Conservation (phyloP, 2,797 vertebrate genomes). For the Eulemur albifrons region DNA sequence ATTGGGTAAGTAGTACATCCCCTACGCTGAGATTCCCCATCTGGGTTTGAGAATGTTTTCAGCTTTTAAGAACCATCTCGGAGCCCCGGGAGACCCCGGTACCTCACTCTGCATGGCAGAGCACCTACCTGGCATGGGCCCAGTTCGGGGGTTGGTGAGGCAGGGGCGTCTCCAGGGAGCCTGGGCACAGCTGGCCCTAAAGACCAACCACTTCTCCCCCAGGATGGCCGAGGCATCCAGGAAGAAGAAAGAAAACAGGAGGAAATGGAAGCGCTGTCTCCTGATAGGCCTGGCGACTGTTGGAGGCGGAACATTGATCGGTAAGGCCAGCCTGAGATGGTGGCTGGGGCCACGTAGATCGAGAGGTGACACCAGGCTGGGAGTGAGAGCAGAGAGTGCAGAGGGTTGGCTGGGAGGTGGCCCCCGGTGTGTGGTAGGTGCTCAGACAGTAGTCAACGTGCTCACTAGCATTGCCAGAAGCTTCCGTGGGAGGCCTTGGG, state of each 20-base stretch:
- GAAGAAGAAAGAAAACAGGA: constrained; percentile 90
- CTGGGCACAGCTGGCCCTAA: neutral
- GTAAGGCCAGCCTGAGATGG: constrained; percentile 81
- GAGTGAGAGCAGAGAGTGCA: neutral
- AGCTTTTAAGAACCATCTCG: neutral
- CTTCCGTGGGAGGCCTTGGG: neutral
- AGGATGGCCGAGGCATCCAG: constrained; percentile 91
- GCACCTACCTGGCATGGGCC: neutral
- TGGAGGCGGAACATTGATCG: constrained; percentile 95
- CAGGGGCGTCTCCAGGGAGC: neutral
- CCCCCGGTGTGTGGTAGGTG: neutral
- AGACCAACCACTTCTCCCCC: neutral
- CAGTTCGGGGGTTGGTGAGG: neutral
- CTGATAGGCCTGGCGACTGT: constrained; percentile 96
- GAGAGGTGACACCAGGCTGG: rapidly evolving
- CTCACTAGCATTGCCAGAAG: neutral
- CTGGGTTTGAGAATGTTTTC: constrained; percentile 45
- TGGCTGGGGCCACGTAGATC: rapidly evolving
- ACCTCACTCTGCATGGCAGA: constrained; percentile 48
- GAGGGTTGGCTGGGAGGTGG: neutral
- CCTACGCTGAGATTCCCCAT: constrained; percentile 41
- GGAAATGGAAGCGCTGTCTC: constrained; percentile 92
- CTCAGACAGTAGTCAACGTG: neutral
- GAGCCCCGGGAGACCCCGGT: constrained; percentile 45
- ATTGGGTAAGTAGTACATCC: constrained; percentile 80